Percentiles rank a stretch among this genome's conserved stretches.
phyloP scores from a whole-genome alignment of 2,888 invertebrate genomes.

The Synergus gifuensis region DNA sequence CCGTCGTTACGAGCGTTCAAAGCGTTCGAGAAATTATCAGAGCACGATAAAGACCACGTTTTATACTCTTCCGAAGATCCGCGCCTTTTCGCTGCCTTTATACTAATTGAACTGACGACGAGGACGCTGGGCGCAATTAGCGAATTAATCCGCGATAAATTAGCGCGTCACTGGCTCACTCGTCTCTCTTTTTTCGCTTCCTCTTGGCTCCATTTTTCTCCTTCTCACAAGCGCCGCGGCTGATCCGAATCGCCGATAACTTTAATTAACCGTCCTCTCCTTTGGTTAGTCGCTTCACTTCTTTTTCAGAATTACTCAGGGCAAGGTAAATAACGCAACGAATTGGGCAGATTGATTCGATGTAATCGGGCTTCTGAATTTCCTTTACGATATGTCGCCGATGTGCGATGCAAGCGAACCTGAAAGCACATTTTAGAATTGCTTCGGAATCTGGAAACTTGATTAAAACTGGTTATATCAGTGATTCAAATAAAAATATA shows the following conservation, averaged over 20 bases:
- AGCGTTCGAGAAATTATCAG: constrained; percentile 47
- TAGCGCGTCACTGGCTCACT: constrained; percentile 51
- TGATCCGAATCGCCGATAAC: constrained; percentile 57
- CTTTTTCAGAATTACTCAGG: constrained; percentile 23
- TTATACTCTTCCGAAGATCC: constrained; percentile 49
- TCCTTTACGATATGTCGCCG: constrained; percentile 16
- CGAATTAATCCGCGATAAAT: constrained; percentile 61
- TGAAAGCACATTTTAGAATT: neutral
- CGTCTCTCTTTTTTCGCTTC: constrained; percentile 54
- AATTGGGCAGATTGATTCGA: constrained; percentile 34
- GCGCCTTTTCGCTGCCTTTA: constrained; percentile 54
- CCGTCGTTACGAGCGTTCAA: constrained; percentile 10
- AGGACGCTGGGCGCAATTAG: constrained; percentile 57
- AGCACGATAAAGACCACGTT: constrained; percentile 45
- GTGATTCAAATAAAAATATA: neutral
- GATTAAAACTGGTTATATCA: neutral
- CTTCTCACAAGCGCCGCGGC: constrained; percentile 44
- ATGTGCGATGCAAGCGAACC: neutral
- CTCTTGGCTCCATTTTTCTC: constrained; percentile 55
- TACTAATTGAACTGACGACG: constrained; percentile 58
- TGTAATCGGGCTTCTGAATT: constrained; percentile 10
- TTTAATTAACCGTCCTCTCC: constrained; percentile 62
- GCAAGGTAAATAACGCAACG: constrained; percentile 36
- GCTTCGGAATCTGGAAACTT: neutral
- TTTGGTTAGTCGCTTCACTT: constrained; percentile 34